Evolutionary conservation across 2,797 vertebrate species (phyloP), one percentile per base, ranked within the genome.

Genomic region (Poecilia picta): DNA sequence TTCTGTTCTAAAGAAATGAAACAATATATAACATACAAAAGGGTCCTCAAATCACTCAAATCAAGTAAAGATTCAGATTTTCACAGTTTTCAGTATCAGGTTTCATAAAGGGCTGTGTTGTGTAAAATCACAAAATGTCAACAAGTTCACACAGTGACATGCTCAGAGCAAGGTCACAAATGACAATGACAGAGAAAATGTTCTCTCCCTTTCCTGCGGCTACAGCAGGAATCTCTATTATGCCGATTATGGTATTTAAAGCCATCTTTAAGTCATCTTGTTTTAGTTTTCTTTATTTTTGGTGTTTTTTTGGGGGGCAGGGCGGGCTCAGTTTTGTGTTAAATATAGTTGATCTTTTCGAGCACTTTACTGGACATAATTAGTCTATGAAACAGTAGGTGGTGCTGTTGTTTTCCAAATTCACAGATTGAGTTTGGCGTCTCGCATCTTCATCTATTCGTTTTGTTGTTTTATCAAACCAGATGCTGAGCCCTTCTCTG

Each of bases 371-470:
- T 4, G 8, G 45, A 4, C 25, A 66, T 46, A 53, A 6, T 62
- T 18, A 76, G 78, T 18, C 46, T 45, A 2, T 28, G 0, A 28
- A 88, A 81, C 95, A 94, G 90, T 95, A 97, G 96, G 90, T 96
- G 96, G 96, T 87, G 94, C 90, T 96, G 89, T 96, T 95, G 96
- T 87, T 93, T 94, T 95, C 57, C 82, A 72, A 89, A 76, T 28
- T 75, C 28, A 33, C 75, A 59, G n/a, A 49, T 20, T 46, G 74
- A 8, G 33, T 71, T 73, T 59, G 0, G 2, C 33, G 43, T 39
- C 53, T 49, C 10, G 0, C 13, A 0, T 80, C 72, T 33, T 53
- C 45, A 3, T 81, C 78, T 62, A 68, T 83, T 94, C 16, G 70
- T 92, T 72, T 92, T 87, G 83, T 93, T 95, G 94, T 89, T 75